A percentile compares a stretch with the other conserved stretches of the same genome.
Evolutionary conservation across 2,113 vertebrate genomes (phyloP).

Genomic region (Prionailurus bengalensis): DNA sequence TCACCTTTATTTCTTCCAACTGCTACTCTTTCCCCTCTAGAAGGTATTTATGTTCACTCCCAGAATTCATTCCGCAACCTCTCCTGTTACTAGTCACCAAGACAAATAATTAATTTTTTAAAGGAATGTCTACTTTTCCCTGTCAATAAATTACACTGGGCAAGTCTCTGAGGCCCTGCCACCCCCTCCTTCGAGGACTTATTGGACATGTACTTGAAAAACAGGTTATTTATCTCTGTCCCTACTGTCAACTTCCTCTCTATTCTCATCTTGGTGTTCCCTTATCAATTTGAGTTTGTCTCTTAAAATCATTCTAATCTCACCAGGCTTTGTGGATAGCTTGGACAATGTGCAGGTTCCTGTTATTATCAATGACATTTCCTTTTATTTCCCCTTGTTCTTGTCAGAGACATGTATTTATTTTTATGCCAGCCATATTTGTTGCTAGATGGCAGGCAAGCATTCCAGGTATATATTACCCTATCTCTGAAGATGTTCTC

Average conservation of each 20-base stretch:
- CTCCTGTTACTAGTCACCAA: constrained; percentile 70
- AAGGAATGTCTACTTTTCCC: constrained; percentile 70
- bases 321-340: constrained; percentile 7
- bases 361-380: constrained; percentile 29
- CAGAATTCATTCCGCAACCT: constrained; percentile 67
- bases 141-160: constrained; percentile 77
- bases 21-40: constrained; percentile 50
- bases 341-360: constrained; percentile 56
- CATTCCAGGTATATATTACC: neutral
- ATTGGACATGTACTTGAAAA: constrained; percentile 72
- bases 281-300: constrained; percentile 69
- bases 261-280: constrained; percentile 58
- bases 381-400: constrained; percentile 61
- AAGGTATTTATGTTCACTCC: constrained; percentile 69
- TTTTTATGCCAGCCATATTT: constrained; percentile 44
- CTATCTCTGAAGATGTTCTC: neutral
- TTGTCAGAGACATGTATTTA: constrained; percentile 3
- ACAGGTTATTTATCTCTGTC: constrained; percentile 75
- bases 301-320: constrained; percentile 70
- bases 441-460: neutral
- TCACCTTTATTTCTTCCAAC: constrained; percentile 45
- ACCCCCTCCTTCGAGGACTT: constrained; percentile 52
- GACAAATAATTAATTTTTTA: constrained; percentile 78
- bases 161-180: constrained; percentile 66
- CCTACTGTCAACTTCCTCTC: constrained; percentile 52